Conservation (phyloP, 2,797 vertebrate species). For the Discoglossus pictus region DNA sequence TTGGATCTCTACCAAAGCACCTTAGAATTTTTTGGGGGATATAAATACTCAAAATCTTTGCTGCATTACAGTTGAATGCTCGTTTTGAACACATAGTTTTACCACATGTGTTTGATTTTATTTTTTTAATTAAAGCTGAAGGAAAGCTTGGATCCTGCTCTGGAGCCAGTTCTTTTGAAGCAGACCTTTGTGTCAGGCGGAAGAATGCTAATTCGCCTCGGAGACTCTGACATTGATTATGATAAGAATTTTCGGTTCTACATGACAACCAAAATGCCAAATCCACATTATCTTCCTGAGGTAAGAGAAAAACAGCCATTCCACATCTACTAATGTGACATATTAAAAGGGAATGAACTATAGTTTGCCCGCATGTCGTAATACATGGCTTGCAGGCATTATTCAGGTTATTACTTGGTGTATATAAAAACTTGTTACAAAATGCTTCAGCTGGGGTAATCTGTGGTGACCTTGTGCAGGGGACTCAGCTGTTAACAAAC, state of each 20-base stretch:
- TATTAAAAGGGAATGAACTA: not conserved
- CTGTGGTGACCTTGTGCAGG: no score
- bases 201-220: slow-evolving; percentile 80
- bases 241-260: slow-evolving; percentile 85
- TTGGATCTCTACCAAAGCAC: no score
- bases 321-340: slow-evolving; percentile 13
- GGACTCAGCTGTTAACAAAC: no score
- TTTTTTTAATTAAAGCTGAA: slow-evolving; percentile 70
- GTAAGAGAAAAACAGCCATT: slow-evolving; percentile 57
- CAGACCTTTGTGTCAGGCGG: slow-evolving; percentile 81
- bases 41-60: no score
- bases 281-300: slow-evolving; percentile 89
- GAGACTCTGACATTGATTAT: slow-evolving; percentile 86
- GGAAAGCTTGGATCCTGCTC: slow-evolving; percentile 80
- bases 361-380: not conserved
- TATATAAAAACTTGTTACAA: no score
- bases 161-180: slow-evolving; percentile 85
- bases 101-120: not conserved
- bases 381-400: slow-evolving; percentile 1
- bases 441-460: no score
- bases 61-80: not conserved
- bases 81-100: not conserved
- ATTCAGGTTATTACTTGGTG: slow-evolving; percentile 2
- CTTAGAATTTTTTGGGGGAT: no score
- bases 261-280: slow-evolving; percentile 90